Conservation (phyloP, 1,140 invertebrate species). For the Trichomalopsis sarcophagae region DNA sequence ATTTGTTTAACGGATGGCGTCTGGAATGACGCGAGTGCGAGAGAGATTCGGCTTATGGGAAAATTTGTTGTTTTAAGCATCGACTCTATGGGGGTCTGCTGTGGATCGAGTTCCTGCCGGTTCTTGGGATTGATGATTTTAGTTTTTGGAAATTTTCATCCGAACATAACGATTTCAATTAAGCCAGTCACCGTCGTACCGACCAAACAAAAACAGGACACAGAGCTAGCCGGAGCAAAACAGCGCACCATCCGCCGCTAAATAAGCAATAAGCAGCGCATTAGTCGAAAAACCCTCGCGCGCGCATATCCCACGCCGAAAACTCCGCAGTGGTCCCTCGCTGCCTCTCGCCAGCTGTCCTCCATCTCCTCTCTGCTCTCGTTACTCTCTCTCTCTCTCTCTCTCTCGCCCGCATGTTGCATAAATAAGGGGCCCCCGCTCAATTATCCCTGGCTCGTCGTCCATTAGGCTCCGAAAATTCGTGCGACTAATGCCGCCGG, state of each 20-base stretch:
- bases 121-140: too few relatives aligned
- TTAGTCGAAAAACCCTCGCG: conserved; percentile 19
- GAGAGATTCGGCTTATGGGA: neutral
- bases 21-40: neutral
- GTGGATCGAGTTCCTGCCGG: too few relatives aligned
- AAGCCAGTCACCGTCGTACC: too few relatives aligned
- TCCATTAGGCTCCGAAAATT: conserved; percentile 62
- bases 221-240: neutral
- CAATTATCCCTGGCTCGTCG: conserved; percentile 62
- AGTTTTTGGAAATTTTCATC: too few relatives aligned
- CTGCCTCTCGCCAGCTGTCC: neutral
- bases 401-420: conserved; percentile 40
- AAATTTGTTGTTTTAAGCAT: neutral
- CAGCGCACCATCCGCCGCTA: conserved; percentile 8
- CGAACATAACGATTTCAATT: too few relatives aligned
- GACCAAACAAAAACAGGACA: neutral
- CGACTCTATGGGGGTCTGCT: too few relatives aligned
- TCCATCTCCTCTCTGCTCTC: neutral
- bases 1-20: conserved; percentile 36
- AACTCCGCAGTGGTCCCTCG: neutral
- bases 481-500: conserved; percentile 55
- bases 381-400: neutral
- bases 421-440: conserved; percentile 60
- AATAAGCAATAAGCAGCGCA: conserved; percentile 27
- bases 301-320: neutral